Conservation (phyloP, 2,797 vertebrate genomes). For the Halcyon leucocephala region DNA sequence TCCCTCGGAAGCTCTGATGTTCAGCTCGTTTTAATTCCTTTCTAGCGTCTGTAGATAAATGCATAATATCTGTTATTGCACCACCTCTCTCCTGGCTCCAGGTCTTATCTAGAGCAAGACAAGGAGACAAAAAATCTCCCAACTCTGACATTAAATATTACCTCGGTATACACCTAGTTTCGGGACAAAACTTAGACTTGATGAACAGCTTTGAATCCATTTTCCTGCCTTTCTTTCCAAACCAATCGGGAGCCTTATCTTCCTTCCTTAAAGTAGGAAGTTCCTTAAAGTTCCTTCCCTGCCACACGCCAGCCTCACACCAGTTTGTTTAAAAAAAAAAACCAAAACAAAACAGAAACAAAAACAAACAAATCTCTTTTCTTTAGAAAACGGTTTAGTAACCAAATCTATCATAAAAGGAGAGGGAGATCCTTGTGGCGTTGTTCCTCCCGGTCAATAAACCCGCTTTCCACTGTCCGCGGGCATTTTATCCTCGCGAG, state of each 20-base stretch:
- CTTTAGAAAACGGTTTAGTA: not conserved
- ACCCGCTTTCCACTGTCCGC: fast-evolving
- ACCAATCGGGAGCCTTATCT: not conserved
- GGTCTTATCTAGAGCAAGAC: not conserved
- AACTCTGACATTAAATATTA: not conserved
- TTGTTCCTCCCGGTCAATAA: not conserved
- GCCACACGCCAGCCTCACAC: not conserved
- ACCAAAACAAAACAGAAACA: no score
- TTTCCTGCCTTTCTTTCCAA: not conserved
- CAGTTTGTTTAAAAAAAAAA: not conserved
- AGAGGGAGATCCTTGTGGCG: not conserved
- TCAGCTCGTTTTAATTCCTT: not conserved
- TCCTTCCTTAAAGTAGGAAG: not conserved
- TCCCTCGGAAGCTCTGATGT: not conserved
- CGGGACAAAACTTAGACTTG: not conserved
- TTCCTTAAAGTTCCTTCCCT: not conserved
- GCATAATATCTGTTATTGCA: not conserved
- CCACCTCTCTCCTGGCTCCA: not conserved
- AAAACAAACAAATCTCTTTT: not conserved
- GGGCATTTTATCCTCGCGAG: not conserved
- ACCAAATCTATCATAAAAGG: not conserved
- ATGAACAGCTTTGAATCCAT: not conserved
- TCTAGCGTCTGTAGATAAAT: constrained; percentile 18
- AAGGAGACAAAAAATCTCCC: not conserved
- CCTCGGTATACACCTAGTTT: not conserved